phyloP scores from a whole-genome alignment of 2,113 vertebrate species.

The Esox niger region DNA sequence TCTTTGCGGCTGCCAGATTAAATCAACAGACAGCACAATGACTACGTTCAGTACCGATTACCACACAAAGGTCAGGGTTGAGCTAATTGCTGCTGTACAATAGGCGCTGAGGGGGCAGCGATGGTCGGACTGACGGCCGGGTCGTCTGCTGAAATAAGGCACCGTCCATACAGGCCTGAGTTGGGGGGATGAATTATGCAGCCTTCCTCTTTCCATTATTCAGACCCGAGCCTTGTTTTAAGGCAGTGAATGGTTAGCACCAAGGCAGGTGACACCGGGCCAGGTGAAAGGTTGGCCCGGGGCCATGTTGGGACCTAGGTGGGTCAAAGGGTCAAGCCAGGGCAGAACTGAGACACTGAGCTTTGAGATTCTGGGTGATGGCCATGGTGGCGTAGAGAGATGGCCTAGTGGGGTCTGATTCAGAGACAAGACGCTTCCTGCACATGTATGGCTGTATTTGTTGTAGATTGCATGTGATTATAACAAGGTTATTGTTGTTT shows the following conservation, averaged over 20 bases:
- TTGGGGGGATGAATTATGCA: conserved; percentile 74
- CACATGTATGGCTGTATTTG: background rate
- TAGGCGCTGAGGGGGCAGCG: conserved; percentile 10
- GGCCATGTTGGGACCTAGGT: no score
- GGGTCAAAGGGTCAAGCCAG: background rate
- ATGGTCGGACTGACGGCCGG: conserved; percentile 32
- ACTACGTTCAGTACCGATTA: conserved; percentile 14
- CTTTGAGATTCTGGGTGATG: no score
- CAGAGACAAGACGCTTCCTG: background rate
- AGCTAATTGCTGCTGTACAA: conserved; percentile 18
- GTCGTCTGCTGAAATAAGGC: conserved; percentile 54
- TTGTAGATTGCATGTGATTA: conserved; percentile 14
- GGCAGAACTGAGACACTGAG: background rate
- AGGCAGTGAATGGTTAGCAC: conserved; percentile 53
- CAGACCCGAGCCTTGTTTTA: conserved; percentile 55
- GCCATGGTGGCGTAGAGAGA: background rate
- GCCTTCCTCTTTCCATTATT: conserved; percentile 64
- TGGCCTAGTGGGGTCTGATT: no score
- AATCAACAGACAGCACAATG: conserved; percentile 17
- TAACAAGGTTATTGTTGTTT: conserved; percentile 27
- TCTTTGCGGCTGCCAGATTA: conserved; percentile 17
- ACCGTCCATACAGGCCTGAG: conserved; percentile 54
- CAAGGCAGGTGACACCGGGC: conserved; percentile 8
- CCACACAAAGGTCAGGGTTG: conserved; percentile 18
- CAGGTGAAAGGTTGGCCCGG: background rate